Base-by-base conservation (phyloP, 2,113 vertebrate species). In the Bagarius yarrelli region DNA sequence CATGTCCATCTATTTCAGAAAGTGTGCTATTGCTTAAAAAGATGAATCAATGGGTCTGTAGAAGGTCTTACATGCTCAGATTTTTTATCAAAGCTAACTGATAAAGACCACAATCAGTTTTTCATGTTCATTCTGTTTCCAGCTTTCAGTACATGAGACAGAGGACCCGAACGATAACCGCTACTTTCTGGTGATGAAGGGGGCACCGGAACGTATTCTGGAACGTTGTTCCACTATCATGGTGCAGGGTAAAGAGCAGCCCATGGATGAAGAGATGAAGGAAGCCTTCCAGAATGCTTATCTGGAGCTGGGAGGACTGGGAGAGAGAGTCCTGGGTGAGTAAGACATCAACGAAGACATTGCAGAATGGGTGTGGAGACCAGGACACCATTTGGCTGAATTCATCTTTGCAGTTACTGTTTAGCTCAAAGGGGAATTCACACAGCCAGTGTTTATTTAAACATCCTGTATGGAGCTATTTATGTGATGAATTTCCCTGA, bases 131-230 rank as follows among this genome's bases (percentile, higher is more conserved):
- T 27, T 85, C 83, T 34, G 3, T 40, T 47, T 57, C 8, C 85
- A 94, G 94, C 91, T 95, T 6, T 95, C 94, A 16, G 92, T 94
- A 79, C 94, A 95, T 0, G 95, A 97, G 87, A 88, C 87, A 0
- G 95, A 95, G 53, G 95, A 96, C 1, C 91, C 91, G 78, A 92
- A 86, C 0, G 94, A 96, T 67, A 94, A 93, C 83, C 93, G 89
- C 27, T 96, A 95, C 93, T 88, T 97, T 87, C 90, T 97, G 85
- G 95, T 97, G 87, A 97, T 97, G 95, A 97, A 97, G 93, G 96
- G 96, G 0, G 96, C 96, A 0, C 96, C 96, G 0, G 96, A 97
- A 83, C 94, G 96, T 83, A 96, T 97, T 88, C 90, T 97, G 32
- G 95, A 96, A 86, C 93, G 95, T 81, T 95, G 95, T 85, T 89